Conservation (phyloP, 2,113 vertebrate genomes). For the Malurus alboscapulatus region DNA sequence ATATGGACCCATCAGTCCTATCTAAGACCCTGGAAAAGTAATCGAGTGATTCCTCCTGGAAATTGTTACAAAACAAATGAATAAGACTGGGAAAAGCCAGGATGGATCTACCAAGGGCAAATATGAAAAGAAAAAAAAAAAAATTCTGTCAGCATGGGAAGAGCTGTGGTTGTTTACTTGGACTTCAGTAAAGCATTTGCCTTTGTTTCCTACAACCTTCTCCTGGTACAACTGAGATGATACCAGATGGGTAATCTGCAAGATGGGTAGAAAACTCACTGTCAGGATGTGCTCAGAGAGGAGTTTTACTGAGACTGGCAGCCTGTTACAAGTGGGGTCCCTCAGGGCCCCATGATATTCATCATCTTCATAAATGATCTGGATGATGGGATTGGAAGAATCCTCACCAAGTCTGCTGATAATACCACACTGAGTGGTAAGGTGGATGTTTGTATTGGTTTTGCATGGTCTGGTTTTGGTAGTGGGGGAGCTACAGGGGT, state of each 20-base stretch:
- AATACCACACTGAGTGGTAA: neutral
- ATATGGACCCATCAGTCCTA: neutral
- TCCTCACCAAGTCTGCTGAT: neutral
- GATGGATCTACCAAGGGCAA: neutral
- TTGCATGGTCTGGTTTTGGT: neutral
- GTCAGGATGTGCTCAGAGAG: neutral
- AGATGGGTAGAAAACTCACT: neutral
- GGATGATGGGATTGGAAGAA: neutral
- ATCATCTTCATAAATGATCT: neutral
- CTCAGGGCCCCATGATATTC: neutral
- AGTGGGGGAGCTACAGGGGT: neutral
- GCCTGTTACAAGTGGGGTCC: neutral
- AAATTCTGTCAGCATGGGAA: neutral
- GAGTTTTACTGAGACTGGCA: neutral
- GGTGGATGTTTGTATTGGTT: accelerated
- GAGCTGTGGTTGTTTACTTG: neutral
- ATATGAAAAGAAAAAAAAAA: neutral
- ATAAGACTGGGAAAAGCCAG: neutral
- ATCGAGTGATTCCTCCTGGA: neutral
- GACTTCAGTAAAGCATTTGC: neutral
- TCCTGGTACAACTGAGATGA: neutral
- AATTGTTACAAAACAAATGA: neutral
- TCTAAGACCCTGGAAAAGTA: neutral
- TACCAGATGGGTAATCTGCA: neutral
- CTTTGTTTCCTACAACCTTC: neutral